Conservation (phyloP, 2,888 invertebrate species). For the Lymantria monacha region DNA sequence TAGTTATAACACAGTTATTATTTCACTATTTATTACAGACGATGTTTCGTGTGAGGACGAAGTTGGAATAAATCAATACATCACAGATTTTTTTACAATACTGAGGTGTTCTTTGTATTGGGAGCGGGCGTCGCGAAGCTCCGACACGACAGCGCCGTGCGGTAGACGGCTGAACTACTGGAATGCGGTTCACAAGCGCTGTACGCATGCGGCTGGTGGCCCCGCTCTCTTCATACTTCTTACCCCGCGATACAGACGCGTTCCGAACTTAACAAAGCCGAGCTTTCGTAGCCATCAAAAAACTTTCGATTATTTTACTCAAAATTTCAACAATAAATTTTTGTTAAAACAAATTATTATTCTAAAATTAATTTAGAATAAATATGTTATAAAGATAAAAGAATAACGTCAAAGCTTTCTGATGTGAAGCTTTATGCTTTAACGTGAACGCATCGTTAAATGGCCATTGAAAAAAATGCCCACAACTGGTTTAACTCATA, state of each 20-base stretch:
- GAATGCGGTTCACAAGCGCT: conserved; percentile 67
- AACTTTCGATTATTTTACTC: conserved; percentile 11
- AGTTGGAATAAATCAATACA: conserved; percentile 81
- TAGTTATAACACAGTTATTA: conserved; percentile 40
- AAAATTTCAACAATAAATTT: background rate
- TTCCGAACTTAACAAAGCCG: conserved; percentile 47
- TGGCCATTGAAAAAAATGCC: conserved; percentile 41
- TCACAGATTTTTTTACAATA: conserved; percentile 80
- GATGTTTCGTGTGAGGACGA: conserved; percentile 58
- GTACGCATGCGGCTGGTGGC: conserved; percentile 67
- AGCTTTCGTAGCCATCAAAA: conserved; percentile 50
- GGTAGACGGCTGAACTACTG: conserved; percentile 73
- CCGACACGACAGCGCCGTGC: conserved; percentile 59
- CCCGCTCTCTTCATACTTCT: conserved; percentile 35
- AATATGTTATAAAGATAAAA: background rate
- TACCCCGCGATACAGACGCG: conserved; percentile 53
- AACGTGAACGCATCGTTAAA: conserved; percentile 34
- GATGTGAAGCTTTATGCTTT: conserved; percentile 28
- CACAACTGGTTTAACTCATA: conserved; percentile 32
- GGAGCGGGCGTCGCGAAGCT: conserved; percentile 57
- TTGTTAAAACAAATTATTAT: background rate
- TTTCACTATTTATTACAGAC: conserved; percentile 35
- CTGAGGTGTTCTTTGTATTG: conserved; percentile 79
- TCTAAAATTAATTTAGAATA: background rate
- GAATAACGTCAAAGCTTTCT: background rate